These are phyloP conservation scores for Upupa epops DNA, from an alignment of 2,113 vertebrate genomes.

Conservation along the genomic window DNA sequence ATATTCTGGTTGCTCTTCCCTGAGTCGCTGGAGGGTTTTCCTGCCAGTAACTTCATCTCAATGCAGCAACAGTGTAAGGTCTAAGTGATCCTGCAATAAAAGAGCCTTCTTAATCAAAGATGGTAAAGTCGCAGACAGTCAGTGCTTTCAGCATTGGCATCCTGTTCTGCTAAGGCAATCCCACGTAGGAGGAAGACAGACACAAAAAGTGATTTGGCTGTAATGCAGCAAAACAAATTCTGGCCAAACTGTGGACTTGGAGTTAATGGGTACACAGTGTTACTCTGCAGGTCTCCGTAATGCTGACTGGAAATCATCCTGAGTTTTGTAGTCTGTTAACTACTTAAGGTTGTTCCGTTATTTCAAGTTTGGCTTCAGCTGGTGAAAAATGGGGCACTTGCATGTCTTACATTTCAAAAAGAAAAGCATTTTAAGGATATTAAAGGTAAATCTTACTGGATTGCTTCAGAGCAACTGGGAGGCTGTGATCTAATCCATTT, in stretches of 20 bases:
- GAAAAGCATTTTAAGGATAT: slow-evolving; percentile 12
- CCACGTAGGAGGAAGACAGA: slow-evolving; percentile 60
- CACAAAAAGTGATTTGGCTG: slow-evolving; percentile 62
- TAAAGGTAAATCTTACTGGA: not conserved
- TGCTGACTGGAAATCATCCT: slow-evolving; percentile 59
- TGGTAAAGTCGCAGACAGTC: slow-evolving; percentile 51
- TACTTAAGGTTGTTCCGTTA: not conserved
- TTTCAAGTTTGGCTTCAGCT: slow-evolving; percentile 10
- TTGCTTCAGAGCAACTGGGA: not conserved
- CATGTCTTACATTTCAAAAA: not conserved
- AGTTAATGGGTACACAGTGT: slow-evolving; percentile 75
- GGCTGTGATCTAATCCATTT: slow-evolving; percentile 41
- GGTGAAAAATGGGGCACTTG: slow-evolving; percentile 29
- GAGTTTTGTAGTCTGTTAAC: slow-evolving; percentile 40
- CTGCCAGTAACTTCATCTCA: slow-evolving; percentile 56
- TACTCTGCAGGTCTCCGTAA: slow-evolving; percentile 38
- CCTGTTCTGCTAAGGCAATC: slow-evolving; percentile 50
- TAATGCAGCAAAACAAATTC: slow-evolving; percentile 63
- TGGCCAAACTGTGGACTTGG: slow-evolving; percentile 56
- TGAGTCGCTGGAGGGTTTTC: slow-evolving; percentile 8
- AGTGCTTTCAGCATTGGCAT: slow-evolving; percentile 60
- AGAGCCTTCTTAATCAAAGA: slow-evolving; percentile 56
- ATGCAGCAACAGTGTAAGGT: slow-evolving; percentile 52
- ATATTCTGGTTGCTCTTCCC: slow-evolving; percentile 40
- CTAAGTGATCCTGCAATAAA: slow-evolving; percentile 56